Base-by-base conservation (phyloP, 2,797 vertebrate species). In the Pseudochromis fuscus region DNA sequence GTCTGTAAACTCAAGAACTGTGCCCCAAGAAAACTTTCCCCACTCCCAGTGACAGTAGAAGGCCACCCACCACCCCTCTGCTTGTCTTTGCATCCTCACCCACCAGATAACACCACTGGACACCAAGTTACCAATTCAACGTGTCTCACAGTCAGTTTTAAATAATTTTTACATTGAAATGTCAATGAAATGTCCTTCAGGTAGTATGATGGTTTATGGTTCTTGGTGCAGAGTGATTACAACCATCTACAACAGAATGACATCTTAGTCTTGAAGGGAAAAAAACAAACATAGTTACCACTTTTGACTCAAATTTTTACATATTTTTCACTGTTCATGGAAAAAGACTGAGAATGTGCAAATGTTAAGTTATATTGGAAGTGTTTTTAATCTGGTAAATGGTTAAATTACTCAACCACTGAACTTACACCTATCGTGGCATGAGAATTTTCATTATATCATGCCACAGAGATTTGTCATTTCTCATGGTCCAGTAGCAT, bases 1-100 rank as follows among this genome's bases (percentile, higher is more conserved):
- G 30, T 72, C 61, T 80, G 77, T 86, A 85, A 88, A 87, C 79
- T 73, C 3, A 0, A 82, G 31, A 67, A 53, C 16, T 58, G 24
- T 56, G 37, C 48, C 61, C 30, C 44, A 53, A 58, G 50, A 82
- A 55, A 51, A 19, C 65, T 63, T 3, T 27, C 48, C 52, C 30
- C 16, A 0, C 23, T 21, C 16, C 30, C 27, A 13, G 57, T 65
- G 60, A 68, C 25, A 56, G 78, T 11, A 48, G 45, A 7, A 57
- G 30, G 21, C 58, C 50, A 48, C 31, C 49, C 25, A 57, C 30
- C 30, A 4, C 27, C 25, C 42, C 24, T 24, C 42, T 9, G 24
- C 37, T 77, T 44, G 28, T 60, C 40, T 73, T 75, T 66, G 60
- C 72, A 77, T 78, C 82, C 70, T 83, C 68, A 48, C 30, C 46